Base-by-base conservation (phyloP, 2,797 vertebrate species). In the Liasis olivaceus region DNA sequence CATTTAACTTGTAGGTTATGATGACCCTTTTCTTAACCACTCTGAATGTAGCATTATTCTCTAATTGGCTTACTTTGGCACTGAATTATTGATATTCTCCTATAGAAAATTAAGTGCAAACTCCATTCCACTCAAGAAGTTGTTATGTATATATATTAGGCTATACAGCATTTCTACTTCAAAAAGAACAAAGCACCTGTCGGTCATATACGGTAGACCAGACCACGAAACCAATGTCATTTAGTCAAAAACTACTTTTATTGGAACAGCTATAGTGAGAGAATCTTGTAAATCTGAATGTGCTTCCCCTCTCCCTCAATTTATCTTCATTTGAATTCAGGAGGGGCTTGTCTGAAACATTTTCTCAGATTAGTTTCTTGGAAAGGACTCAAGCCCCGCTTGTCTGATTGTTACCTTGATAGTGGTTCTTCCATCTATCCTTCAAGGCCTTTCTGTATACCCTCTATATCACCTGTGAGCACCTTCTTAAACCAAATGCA, bases 31-130 rank as follows among this genome's bases (percentile, higher is more conserved):
- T 92, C 89, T 95, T 63, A 36, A 0, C 0, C 51, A 22, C 5
- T 88, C 56, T 15, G 66, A 47, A 59, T 89, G 42, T 85, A 93
- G 88, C 96, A 94, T 93, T 95, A 94, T 93, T 77, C 93, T 93
- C 0, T 97, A 97, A 97, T 72, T 90, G 95, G 96, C 93, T 97
- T 96, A 97, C 92, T 93, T 95, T 93, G 3, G 1, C 95, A 97
- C 95, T 93, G 88, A 96, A 95, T 92, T 91, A 97, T 96, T 96
- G 96, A 97, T 95, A 95, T 95, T 96, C 89, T 91, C 2, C 64
- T 42, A 85, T 64, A 88, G 91, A 59, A 89, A 94, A 94, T 91
- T 85, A 93, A 96, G 93, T 95, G 95, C 85, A 94, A 92, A 97
- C 84, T 69, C 22, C 77, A 20, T 93, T 94, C 36, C 91, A 47